phyloP scores from a whole-genome alignment of 2,888 invertebrate species.

The Agonum fuliginosum region DNA sequence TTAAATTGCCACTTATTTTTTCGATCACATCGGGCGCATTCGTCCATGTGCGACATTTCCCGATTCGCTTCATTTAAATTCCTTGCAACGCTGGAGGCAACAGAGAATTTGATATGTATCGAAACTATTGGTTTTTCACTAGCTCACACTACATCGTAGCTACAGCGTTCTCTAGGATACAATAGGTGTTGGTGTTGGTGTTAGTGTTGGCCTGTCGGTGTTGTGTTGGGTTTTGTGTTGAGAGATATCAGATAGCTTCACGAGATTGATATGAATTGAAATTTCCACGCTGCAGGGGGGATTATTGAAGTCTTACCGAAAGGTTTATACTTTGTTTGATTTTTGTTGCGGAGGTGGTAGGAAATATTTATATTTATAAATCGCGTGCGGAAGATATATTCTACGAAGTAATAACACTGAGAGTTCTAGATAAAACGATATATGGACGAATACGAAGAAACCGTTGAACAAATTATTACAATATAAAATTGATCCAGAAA shows the following conservation, averaged over 20 bases:
- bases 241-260: slow-evolving; percentile 4
- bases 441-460: too few relatives aligned
- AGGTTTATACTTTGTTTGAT: background rate
- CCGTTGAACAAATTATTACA: too few relatives aligned
- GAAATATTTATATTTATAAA: too few relatives aligned
- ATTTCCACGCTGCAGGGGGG: background rate
- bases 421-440: too few relatives aligned
- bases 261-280: slow-evolving; percentile 33
- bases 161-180: background rate
- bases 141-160: too few relatives aligned
- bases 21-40: slow-evolving; percentile 18
- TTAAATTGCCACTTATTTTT: too few relatives aligned
- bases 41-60: slow-evolving; percentile 1
- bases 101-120: slow-evolving; percentile 32
- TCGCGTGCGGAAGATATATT: background rate
- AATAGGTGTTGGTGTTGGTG: background rate
- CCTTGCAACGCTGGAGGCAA: background rate
- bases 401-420: too few relatives aligned
- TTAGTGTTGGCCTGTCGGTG: background rate
- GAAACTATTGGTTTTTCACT: slow-evolving; percentile 22
- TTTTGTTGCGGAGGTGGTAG: background rate
- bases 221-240: background rate
- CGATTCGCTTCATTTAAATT: slow-evolving; percentile 20
- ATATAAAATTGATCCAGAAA: too few relatives aligned
- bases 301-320: background rate